Evolutionary conservation across 2,797 vertebrate species (phyloP).

Genomic region (Scleropages formosus): DNA sequence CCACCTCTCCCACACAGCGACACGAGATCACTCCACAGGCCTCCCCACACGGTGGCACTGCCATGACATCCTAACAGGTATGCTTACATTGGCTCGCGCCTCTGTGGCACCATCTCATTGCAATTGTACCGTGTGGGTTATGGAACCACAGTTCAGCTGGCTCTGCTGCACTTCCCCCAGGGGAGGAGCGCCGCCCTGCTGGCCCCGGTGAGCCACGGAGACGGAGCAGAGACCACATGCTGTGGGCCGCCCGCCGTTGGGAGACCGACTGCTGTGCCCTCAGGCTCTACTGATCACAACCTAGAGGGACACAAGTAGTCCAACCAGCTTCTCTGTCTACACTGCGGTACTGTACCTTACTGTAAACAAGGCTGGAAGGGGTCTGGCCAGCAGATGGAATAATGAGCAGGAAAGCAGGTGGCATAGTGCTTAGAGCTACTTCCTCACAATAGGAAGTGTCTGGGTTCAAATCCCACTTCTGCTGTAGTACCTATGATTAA

Average conservation of each 20-base stretch:
- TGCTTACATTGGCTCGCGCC: not conserved
- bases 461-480: too few species aligned
- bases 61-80: conserved; percentile 57
- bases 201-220: conserved; percentile 29
- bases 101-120: too few species aligned
- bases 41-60: conserved; percentile 45
- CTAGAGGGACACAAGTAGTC: too few species aligned
- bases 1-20: not conserved
- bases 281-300: conserved; percentile 41
- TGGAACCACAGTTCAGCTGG: not conserved
- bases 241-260: conserved; percentile 38
- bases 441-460: too few species aligned
- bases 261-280: conserved; percentile 39
- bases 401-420: too few species aligned
- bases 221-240: conserved; percentile 37
- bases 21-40: conserved; percentile 6
- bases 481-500: too few species aligned
- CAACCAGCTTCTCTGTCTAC: too few species aligned
- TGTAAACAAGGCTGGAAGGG: too few species aligned
- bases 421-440: too few species aligned
- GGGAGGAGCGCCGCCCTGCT: conserved; percentile 33
- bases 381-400: too few species aligned
- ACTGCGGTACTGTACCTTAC: too few species aligned
- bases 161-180: conserved; percentile 33
- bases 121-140: too few species aligned